Evolutionary conservation across 2,797 vertebrate species (phyloP).

Genomic region (Galago senegalensis): DNA sequence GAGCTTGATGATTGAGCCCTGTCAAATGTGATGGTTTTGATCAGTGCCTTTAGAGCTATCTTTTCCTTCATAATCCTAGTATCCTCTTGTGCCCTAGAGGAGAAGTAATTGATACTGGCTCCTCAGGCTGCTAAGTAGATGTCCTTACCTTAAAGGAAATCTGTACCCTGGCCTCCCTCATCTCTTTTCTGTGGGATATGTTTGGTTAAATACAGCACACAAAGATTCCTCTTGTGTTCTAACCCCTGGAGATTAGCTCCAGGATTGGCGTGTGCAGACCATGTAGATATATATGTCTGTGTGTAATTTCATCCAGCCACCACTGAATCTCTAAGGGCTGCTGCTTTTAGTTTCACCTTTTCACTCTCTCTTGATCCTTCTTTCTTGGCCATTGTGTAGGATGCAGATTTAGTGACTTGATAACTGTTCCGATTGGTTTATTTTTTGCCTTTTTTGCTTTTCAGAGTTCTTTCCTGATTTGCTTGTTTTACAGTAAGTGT

Average conservation of each 20-base stretch:
- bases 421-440: neutral
- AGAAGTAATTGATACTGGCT: neutral
- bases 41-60: neutral
- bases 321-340: neutral
- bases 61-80: neutral
- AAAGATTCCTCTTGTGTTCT: constrained; percentile 60
- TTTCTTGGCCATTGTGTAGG: neutral
- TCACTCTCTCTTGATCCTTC: neutral
- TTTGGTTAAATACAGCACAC: constrained; percentile 69
- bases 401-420: constrained; percentile 43
- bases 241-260: constrained; percentile 53
- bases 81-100: neutral
- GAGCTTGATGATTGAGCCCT: neutral
- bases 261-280: constrained; percentile 33
- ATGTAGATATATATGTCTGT: constrained; percentile 41
- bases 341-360: constrained; percentile 22
- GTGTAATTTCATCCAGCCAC: constrained; percentile 67
- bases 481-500: constrained; percentile 29
- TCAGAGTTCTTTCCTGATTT: constrained; percentile 50
- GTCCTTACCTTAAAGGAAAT: constrained; percentile 39
- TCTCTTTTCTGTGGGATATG: neutral
- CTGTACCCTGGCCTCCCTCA: neutral
- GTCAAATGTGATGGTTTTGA: neutral
- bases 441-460: constrained; percentile 26
- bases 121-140: constrained; percentile 9